A percentile compares a stretch with the other conserved stretches of the same genome.
Conservation (phyloP, 2,113 vertebrate genomes). For the Pedionomus torquatus region DNA sequence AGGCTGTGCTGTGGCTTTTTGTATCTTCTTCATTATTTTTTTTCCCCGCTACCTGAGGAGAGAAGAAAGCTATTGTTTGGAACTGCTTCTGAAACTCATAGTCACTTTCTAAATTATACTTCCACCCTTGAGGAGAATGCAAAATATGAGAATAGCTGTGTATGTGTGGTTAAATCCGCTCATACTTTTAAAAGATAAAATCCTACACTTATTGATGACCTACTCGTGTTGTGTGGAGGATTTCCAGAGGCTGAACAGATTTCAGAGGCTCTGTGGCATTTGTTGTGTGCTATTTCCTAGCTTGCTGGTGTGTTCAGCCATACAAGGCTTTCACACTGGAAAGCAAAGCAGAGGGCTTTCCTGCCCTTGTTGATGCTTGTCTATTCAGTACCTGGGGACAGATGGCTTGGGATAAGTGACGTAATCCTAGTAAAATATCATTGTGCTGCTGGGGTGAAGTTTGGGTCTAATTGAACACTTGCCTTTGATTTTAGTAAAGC, state of each 20-base stretch:
- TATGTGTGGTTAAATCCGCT: not conserved
- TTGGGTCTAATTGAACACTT: not conserved
- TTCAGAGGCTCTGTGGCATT: not conserved
- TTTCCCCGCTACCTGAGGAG: not conserved
- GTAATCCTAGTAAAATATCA: not conserved
- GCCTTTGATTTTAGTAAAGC: not conserved
- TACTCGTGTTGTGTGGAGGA: not conserved
- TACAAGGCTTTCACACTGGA: not conserved
- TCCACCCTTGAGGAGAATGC: not conserved
- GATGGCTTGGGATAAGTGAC: not conserved
- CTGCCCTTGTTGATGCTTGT: accelerated
- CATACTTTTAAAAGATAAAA: not conserved
- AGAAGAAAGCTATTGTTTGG: not conserved
- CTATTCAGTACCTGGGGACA: not conserved
- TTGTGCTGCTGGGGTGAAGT: not conserved
- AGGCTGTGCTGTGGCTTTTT: not conserved
- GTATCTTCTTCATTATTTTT: not conserved
- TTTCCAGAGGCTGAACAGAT: not conserved
- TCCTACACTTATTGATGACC: not conserved
- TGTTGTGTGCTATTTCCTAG: not conserved
- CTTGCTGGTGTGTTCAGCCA: not conserved
- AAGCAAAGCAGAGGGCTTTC: not conserved
- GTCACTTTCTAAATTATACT: not conserved
- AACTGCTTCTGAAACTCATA: not conserved
- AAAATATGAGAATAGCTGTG: not conserved